phyloP scores from a whole-genome alignment of 2,113 vertebrate species.

The Odobenus rosmarus region DNA sequence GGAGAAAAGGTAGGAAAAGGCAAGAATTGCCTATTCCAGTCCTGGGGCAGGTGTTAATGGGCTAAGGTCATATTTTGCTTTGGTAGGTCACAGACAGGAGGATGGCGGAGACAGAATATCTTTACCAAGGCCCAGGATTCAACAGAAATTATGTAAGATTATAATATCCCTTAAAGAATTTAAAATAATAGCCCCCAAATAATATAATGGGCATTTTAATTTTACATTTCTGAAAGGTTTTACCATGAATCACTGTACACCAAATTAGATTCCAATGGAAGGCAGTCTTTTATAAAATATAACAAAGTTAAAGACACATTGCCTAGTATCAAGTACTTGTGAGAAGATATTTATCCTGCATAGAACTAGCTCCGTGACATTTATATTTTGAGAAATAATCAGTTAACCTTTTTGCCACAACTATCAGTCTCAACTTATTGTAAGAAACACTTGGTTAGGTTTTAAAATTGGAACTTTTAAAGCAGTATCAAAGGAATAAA shows the following conservation, averaged over 20 bases:
- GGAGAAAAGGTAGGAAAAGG: not conserved
- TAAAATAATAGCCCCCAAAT: conserved; percentile 1
- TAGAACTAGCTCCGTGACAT: not conserved
- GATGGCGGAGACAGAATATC: not conserved
- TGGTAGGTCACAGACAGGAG: not conserved
- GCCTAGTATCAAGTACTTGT: not conserved
- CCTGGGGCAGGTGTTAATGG: not conserved
- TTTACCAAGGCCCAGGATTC: not conserved
- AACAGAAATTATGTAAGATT: not conserved
- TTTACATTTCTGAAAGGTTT: conserved; percentile 24
- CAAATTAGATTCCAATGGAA: conserved; percentile 25
- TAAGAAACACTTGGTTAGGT: conserved; percentile 14
- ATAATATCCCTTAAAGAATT: not conserved
- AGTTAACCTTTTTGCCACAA: not conserved
- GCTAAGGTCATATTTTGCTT: not conserved
- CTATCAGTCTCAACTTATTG: conserved; percentile 5
- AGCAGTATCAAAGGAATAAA: conserved; percentile 9
- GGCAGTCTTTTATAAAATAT: not conserved
- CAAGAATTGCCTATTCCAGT: not conserved
- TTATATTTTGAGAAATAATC: conserved; percentile 50
- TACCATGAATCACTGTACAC: not conserved
- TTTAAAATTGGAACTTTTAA: conserved; percentile 51
- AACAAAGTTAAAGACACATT: conserved; percentile 30
- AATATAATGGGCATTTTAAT: conserved; percentile 24
- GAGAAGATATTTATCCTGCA: not conserved